Evolutionary conservation across 2,888 invertebrate species (phyloP).

Genomic region (Amiota minor): DNA sequence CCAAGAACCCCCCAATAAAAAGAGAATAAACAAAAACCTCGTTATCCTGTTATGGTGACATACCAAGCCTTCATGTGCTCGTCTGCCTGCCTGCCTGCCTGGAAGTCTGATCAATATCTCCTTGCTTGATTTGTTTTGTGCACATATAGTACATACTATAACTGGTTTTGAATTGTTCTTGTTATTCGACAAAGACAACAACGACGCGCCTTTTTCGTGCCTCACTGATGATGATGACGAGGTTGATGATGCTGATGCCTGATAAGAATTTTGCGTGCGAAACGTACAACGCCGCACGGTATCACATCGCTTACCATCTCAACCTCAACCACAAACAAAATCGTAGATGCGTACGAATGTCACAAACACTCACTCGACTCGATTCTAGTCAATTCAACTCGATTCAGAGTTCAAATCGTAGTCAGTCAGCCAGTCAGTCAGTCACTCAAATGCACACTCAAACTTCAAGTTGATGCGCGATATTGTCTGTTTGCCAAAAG

Average conservation of each 20-base stretch:
- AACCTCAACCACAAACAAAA: too few species aligned
- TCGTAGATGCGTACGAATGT: neutral
- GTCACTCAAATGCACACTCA: constrained; percentile 43
- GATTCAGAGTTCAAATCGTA: neutral
- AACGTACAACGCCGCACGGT: constrained; percentile 11
- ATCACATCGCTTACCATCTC: neutral
- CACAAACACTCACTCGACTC: constrained; percentile 20
- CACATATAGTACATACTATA: constrained; percentile 51
- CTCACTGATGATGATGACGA: constrained; percentile 21
- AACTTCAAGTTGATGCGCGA: constrained; percentile 38
- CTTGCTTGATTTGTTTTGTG: constrained; percentile 65
- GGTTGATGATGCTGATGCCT: constrained; percentile 36
- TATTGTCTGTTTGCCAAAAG: constrained; percentile 34
- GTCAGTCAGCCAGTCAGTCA: constrained; percentile 1
- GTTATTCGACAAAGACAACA: too few species aligned
- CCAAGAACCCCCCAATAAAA: neutral
- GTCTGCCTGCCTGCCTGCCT: constrained; percentile 29
- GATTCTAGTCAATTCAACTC: constrained; percentile 9
- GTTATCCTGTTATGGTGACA: constrained; percentile 18
- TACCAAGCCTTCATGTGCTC: neutral
- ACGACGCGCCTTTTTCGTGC: neutral
- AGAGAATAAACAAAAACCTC: neutral
- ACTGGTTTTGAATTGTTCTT: neutral
- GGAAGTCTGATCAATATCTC: constrained; percentile 56
- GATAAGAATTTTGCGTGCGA: constrained; percentile 24